These are phyloP conservation scores for Drosophila nasuta DNA, from an alignment of 1,140 invertebrate species.

Conservation along the genomic window DNA sequence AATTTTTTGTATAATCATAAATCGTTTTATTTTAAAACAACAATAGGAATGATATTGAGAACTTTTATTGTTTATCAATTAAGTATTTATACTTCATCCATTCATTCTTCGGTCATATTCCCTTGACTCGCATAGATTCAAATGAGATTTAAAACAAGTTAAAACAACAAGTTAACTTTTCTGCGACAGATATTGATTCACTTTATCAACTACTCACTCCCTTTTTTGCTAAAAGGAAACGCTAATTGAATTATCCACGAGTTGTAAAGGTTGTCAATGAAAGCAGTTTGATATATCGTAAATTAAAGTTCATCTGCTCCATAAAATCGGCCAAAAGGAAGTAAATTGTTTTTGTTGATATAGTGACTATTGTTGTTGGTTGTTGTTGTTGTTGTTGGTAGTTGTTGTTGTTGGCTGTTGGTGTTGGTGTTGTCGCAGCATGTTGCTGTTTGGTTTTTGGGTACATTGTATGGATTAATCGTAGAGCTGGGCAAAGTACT, in stretches of 20 bases:
- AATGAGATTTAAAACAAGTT: not conserved
- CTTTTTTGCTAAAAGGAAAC: not conserved
- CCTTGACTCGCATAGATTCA: too few species aligned
- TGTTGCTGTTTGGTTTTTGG: constrained; percentile 38
- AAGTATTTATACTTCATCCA: too few species aligned
- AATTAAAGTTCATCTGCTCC: constrained; percentile 2
- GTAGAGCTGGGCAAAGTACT: constrained; percentile 22
- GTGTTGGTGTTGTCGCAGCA: not conserved
- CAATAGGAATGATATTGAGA: too few species aligned
- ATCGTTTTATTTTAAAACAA: too few species aligned
- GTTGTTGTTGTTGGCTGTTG: constrained; percentile 11
- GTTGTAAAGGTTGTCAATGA: not conserved
- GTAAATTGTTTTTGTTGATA: constrained; percentile 5
- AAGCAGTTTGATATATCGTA: constrained; percentile 6
- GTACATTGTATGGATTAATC: constrained; percentile 26
- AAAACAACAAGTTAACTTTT: not conserved
- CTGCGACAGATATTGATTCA: not conserved
- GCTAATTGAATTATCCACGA: constrained; percentile 4
- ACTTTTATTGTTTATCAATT: not conserved
- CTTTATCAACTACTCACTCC: not conserved
- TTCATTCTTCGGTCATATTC: too few species aligned
- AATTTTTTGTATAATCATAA: too few species aligned
- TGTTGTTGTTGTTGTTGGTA: constrained; percentile 30
- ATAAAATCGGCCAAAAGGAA: not conserved
- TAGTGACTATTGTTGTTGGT: not conserved